Evolutionary conservation across 2,113 vertebrate species (phyloP).

Genomic region (Corythornis madagascariensis): DNA sequence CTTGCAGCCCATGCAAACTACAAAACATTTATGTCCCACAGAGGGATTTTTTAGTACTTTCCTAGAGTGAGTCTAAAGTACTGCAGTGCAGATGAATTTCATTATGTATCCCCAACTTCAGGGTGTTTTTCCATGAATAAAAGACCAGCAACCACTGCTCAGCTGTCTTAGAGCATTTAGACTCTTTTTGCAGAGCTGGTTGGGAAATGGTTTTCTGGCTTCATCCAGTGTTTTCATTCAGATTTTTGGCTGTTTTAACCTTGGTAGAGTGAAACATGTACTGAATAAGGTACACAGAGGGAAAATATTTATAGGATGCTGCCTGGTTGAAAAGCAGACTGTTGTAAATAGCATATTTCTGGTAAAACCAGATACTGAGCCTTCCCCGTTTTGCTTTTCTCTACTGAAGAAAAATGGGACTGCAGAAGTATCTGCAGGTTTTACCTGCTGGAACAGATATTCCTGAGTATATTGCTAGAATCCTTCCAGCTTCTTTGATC

Average conservation of each 20-base stretch:
- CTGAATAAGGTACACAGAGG: neutral
- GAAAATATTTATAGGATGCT: neutral
- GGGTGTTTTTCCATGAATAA: neutral
- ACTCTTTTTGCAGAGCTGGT: neutral
- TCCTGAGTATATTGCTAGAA: neutral
- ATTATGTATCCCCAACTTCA: neutral
- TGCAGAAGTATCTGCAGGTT: neutral
- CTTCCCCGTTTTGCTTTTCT: neutral
- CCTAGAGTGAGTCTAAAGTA: neutral
- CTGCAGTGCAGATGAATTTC: constrained; percentile 55
- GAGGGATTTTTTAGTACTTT: neutral
- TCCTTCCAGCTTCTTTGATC: neutral
- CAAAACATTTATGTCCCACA: neutral
- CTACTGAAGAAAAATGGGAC: neutral
- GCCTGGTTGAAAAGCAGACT: neutral
- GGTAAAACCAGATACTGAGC: neutral
- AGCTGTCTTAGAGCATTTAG: neutral
- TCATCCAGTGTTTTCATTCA: neutral
- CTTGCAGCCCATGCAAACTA: neutral
- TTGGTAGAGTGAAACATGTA: neutral
- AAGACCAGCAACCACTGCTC: neutral
- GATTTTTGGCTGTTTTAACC: neutral
- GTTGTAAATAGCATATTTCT: neutral
- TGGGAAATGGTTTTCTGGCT: neutral
- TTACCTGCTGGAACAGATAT: neutral